Evolutionary conservation across 1,140 invertebrate genomes (phyloP).

Genomic region (Doryteuthis pealeii): DNA sequence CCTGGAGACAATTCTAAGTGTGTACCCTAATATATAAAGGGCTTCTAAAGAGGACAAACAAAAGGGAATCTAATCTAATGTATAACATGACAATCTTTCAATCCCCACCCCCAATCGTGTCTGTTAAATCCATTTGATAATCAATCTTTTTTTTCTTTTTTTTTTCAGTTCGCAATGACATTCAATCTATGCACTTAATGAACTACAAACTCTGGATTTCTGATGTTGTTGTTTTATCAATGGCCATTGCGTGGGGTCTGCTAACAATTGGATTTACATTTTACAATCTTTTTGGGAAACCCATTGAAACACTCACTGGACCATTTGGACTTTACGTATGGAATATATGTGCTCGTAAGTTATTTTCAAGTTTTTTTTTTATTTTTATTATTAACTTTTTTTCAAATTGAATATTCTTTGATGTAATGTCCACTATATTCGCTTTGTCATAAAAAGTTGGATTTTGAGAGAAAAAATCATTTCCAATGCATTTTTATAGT

Average conservation of each 20-base stretch:
- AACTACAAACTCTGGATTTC: conserved; percentile 73
- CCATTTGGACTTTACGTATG: conserved; percentile 78
- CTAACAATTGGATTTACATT: conserved; percentile 74
- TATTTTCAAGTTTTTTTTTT: background rate
- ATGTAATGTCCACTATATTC: background rate
- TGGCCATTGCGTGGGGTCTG: conserved; percentile 70
- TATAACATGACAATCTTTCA: too few relatives aligned
- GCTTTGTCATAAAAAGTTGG: background rate
- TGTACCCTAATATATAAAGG: too few relatives aligned
- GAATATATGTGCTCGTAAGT: conserved; percentile 75
- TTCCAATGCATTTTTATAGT: too few relatives aligned
- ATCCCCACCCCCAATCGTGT: too few relatives aligned
- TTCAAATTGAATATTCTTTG: background rate
- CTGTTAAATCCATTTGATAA: background rate
- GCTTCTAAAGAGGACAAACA: too few relatives aligned
- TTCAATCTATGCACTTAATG: conserved; percentile 61
- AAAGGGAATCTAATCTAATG: too few relatives aligned
- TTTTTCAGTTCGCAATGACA: background rate
- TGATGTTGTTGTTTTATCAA: conserved; percentile 69
- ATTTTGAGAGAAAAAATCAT: background rate
- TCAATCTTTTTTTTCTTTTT: background rate
- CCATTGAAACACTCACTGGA: conserved; percentile 72
- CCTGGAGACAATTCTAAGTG: too few relatives aligned
- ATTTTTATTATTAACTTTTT: background rate
- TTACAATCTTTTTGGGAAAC: conserved; percentile 76